Evolutionary conservation across 2,888 invertebrate genomes (phyloP).

Genomic region (Drosophila eohydei): DNA sequence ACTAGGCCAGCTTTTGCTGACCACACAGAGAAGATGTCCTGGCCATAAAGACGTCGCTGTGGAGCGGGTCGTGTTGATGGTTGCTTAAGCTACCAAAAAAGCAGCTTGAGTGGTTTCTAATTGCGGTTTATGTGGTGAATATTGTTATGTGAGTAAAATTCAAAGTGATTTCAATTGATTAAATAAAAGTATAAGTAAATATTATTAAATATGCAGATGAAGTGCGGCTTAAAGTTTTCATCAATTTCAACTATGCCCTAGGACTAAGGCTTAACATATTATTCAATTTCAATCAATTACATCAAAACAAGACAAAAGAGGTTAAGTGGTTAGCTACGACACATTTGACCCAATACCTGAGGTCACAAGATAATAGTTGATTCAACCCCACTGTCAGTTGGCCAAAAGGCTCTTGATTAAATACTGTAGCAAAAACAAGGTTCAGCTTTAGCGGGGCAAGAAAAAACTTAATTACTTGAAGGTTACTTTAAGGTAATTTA

Average conservation of each 20-base stretch:
- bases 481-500: too few species aligned
- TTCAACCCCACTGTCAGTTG: conserved; percentile 12
- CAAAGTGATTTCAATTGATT: conserved; percentile 39
- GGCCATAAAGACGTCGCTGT: conserved; percentile 25
- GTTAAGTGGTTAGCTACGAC: conserved; percentile 16
- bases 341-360: conserved; percentile 30
- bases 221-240: background rate
- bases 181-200: conserved; percentile 1
- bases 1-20: conserved; percentile 28
- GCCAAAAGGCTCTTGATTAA: conserved; percentile 4
- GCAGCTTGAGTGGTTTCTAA: conserved; percentile 25
- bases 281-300: conserved; percentile 4
- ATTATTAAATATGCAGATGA: conserved; percentile 7
- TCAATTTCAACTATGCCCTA: background rate
- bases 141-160: conserved; percentile 18
- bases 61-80: conserved; percentile 25
- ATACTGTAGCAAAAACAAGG: background rate
- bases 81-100: conserved; percentile 32
- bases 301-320: background rate
- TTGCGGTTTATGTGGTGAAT: conserved; percentile 36
- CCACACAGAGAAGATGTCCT: conserved; percentile 31
- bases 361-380: conserved; percentile 1
- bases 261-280: background rate
- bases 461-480: background rate
- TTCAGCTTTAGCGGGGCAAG: background rate